Evolutionary conservation across 1,140 invertebrate species (phyloP).

Genomic region (Sminthurinus signatus): DNA sequence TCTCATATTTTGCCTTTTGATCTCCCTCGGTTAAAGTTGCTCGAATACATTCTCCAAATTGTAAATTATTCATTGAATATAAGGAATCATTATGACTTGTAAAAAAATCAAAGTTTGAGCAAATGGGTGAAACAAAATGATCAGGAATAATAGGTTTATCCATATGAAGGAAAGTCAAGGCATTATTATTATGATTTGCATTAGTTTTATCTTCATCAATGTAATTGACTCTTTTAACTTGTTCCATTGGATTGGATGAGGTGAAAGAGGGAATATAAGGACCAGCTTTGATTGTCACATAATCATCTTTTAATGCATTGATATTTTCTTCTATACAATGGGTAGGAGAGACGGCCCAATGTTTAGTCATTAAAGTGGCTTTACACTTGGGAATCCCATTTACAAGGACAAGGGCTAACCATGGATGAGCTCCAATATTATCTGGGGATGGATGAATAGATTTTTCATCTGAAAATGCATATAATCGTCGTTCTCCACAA

Average conservation of each 20-base stretch:
- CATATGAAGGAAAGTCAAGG: constrained; percentile 8
- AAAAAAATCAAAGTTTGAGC: background rate
- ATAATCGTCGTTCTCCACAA: constrained; percentile 9
- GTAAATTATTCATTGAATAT: no score
- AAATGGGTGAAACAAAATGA: constrained; percentile 18
- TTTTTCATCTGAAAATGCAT: background rate
- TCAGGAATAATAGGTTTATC: constrained; percentile 7
- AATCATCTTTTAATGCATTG: background rate
- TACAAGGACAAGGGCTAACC: background rate
- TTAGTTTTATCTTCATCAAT: background rate
- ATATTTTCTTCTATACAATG: background rate
- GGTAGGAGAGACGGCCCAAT: constrained; percentile 10
- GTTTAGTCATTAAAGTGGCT: constrained; percentile 2
- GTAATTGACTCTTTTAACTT: constrained; percentile 18
- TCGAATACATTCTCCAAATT: no score
- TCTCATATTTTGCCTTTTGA: no score
- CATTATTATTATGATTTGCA: background rate
- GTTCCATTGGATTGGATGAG: constrained; percentile 5
- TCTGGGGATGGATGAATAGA: no score
- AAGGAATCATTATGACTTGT: background rate
- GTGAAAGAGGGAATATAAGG: background rate
- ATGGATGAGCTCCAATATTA: constrained; percentile 12
- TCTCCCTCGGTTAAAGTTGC: no score
- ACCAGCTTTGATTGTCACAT: background rate
- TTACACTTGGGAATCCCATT: constrained; percentile 2